Base-by-base conservation (phyloP, 2,888 invertebrate species). In the Athripsodes cinereus region DNA sequence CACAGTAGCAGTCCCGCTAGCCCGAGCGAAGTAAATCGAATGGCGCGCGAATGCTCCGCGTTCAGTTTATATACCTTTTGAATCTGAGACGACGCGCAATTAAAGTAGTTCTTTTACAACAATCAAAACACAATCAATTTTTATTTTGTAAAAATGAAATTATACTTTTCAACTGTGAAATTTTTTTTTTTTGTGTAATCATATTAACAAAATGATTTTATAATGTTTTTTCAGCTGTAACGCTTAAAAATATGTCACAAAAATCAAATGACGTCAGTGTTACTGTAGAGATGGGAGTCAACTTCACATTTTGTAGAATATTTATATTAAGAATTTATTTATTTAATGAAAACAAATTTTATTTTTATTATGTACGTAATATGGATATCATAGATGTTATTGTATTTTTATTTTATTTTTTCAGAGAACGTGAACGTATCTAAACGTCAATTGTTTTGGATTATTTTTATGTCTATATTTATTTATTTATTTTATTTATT, bases 11-110 rank as follows among this genome's bases (percentile, higher is more conserved):
- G 52, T 20, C 44, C 16, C 16, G 50, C 55, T 20, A 16, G 11
- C 55, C 46, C 55, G 40, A 22, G 44, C 50, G 22, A 16, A 19
- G 18, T 16, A 50, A 40, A 18, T 19, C 40, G 51, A 55, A 55
- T 55, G 55, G 48, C 50, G 40, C n/a, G n/a, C n/a, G n/a, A n/a
- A n/a, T 10, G 6, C 22, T 40, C 16, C 21, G 22, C 18, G 10
- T 8, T 16, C 16, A 21, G 19, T 50, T 44, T 55, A 55, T 51
- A 55, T 40, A 40, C 2, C 40, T n/a, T 40, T 5, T 5, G 40
- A 10, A 13, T 40, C 8, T 40, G 16, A 13, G 13, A 40, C 5
- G 8, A 2, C 5, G 3, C 5, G 3, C 13, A 5, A 8, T 5
- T 40, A 40, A 40, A 40, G 40, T 40, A 40, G 40, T 40, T 40